phyloP scores from a whole-genome alignment of 2,113 vertebrate genomes.

The Pitta sordida region DNA sequence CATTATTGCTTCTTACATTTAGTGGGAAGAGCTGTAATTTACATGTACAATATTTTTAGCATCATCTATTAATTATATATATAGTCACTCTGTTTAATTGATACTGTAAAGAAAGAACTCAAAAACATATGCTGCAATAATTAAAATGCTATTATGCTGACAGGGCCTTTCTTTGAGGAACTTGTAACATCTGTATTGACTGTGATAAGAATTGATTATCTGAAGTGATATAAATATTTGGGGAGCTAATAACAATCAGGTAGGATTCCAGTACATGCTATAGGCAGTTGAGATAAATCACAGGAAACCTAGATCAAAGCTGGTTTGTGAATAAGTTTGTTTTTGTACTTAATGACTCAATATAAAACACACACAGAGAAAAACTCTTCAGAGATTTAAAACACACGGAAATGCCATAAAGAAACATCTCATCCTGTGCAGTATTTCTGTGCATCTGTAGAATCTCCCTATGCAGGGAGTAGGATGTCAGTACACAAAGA shows the following conservation, averaged over 20 bases:
- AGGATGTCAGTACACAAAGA: conserved; percentile 48
- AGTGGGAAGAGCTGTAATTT: conserved; percentile 50
- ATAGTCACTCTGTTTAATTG: background rate
- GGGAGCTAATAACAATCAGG: conserved; percentile 71
- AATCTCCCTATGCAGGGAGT: conserved; percentile 45
- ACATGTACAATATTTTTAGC: conserved; percentile 33
- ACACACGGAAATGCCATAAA: conserved; percentile 72
- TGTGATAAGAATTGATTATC: conserved; percentile 79
- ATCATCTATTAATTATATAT: conserved; percentile 26
- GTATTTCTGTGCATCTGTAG: conserved; percentile 61
- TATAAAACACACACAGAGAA: conserved; percentile 56
- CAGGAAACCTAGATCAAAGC: conserved; percentile 77
- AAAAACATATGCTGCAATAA: conserved; percentile 64
- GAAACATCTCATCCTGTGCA: conserved; percentile 64
- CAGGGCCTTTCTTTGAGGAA: conserved; percentile 66
- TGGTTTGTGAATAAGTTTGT: conserved; percentile 70
- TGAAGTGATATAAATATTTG: conserved; percentile 74
- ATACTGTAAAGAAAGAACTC: conserved; percentile 52
- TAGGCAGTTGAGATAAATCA: conserved; percentile 70
- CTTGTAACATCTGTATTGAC: conserved; percentile 72
- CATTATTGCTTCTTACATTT: conserved; percentile 25
- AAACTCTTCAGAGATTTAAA: conserved; percentile 61
- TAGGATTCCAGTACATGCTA: conserved; percentile 61
- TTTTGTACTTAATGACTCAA: conserved; percentile 72
- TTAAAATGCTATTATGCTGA: conserved; percentile 75